Conservation (phyloP, 2,888 invertebrate genomes). For the Siphlonurus alternatus region DNA sequence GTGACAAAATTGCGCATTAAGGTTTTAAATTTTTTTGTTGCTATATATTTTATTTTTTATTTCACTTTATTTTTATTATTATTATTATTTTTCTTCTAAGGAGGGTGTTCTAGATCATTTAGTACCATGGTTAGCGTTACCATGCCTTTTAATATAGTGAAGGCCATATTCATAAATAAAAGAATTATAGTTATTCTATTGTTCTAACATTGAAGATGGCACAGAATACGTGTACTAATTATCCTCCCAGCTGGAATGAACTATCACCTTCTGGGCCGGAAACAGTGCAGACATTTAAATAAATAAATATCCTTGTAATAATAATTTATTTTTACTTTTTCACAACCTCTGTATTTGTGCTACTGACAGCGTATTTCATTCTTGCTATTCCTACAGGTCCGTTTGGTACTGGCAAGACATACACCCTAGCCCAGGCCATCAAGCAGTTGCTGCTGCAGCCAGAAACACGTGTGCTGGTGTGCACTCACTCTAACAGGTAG, state of each 20-base stretch:
- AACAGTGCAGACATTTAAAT: background rate
- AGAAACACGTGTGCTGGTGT: conserved; percentile 54
- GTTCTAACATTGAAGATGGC: background rate
- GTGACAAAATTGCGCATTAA: too few species aligned
- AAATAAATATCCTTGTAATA: background rate
- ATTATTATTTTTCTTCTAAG: too few species aligned
- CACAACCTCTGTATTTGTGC: background rate
- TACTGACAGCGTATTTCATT: conserved; percentile 4
- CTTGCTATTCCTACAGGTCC: conserved; percentile 36
- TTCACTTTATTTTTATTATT: too few species aligned
- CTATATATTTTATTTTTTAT: too few species aligned
- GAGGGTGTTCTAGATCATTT: too few species aligned
- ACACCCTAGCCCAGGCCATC: conserved; percentile 59
- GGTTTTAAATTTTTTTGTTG: too few species aligned
- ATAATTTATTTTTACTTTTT: background rate
- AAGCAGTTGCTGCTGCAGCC: conserved; percentile 45
- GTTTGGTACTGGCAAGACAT: conserved; percentile 79
- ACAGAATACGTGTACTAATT: background rate
- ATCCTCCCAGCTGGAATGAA: background rate
- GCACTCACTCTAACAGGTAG: conserved; percentile 69
- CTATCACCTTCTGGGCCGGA: background rate
- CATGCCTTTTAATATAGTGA: too few species aligned
- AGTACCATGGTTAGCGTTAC: too few species aligned
- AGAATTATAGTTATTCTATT: too few species aligned
- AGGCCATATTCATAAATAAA: too few species aligned